Base-by-base conservation (phyloP, 2,888 invertebrate species). In the Chirona hameri region DNA sequence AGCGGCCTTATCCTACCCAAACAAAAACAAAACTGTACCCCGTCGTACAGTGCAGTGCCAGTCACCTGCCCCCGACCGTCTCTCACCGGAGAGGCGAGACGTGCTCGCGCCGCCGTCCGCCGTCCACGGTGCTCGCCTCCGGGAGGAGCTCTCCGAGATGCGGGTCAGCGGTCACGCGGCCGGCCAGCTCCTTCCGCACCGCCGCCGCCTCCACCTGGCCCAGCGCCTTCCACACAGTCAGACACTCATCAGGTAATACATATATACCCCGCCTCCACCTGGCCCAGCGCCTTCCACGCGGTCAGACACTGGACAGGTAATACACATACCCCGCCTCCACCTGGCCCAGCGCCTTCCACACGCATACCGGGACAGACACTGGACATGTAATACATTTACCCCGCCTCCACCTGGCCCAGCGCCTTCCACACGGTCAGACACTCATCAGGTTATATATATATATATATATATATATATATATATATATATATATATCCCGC, bases 121-220 rank as follows among this genome's bases (percentile, higher is more conserved):
- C 76, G 76, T 76, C 76, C 76, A 76, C 76, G 39, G 76, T 24
- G 24, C 76, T 46, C 24, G 10, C 76, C 0, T 76, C 76, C 18
- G 76, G 76, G 76, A 76, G 24, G 76, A 76, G 76, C 76, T 76
- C 76, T 76, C 76, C 0, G 76, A 76, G 76, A 76, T 39, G 24
- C 31, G 31, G 31, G 39, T 21, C 15, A 18, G 18, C 18, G 31
- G 39, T 21, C 15, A 18, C 31, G 7, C 76, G 46, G 21, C 24
- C 21, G 24, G 39, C 21, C 31, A 76, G 76, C 76, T 76, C 76
- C 46, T 76, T 76, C 18, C 76, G 39, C 24, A 76, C 39, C 39
- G 76, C 76, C 3, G 76, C 39, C 76, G 10, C 76, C 24, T 76
- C 76, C 72, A 27, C 15, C 72, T 72, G 72, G 4, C 27, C 12